Evolutionary conservation across 2,113 vertebrate genomes (phyloP).

Genomic region (Oophaga pumilio): DNA sequence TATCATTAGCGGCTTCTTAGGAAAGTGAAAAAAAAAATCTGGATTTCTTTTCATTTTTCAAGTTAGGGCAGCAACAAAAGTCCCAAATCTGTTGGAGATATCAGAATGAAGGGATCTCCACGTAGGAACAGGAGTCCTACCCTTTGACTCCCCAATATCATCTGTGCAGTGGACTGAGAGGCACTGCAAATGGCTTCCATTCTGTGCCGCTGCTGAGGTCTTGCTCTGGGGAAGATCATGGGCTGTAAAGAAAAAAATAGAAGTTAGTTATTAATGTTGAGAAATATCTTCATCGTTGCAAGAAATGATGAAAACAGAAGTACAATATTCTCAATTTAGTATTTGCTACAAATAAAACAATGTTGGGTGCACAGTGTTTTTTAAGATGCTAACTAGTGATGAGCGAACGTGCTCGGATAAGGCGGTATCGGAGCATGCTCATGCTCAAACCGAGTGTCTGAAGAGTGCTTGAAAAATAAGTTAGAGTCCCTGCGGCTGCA

Average conservation of each 20-base stretch:
- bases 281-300: not conserved
- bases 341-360: not conserved
- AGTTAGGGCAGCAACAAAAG: conserved; percentile 95
- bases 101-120: conserved; percentile 98
- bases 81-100: conserved; percentile 97
- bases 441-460: too few relatives aligned
- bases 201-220: conserved; percentile 73
- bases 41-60: conserved; percentile 71
- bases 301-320: not conserved
- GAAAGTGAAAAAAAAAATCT: conserved; percentile 58
- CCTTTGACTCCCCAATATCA: conserved; percentile 90
- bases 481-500: too few relatives aligned
- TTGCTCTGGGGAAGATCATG: conserved; percentile 89
- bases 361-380: not conserved
- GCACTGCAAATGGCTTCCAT: conserved; percentile 92
- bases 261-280: not conserved
- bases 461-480: too few relatives aligned
- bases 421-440: too few relatives aligned
- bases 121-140: conserved; percentile 87
- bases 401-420: too few relatives aligned
- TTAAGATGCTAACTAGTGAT: too few relatives aligned
- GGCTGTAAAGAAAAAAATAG: conserved; percentile 72
- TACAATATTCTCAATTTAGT: not conserved
- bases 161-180: conserved; percentile 98
- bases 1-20: conserved; percentile 72